phyloP scores from a whole-genome alignment of 2,888 invertebrate genomes.

The Netelia melanura region DNA sequence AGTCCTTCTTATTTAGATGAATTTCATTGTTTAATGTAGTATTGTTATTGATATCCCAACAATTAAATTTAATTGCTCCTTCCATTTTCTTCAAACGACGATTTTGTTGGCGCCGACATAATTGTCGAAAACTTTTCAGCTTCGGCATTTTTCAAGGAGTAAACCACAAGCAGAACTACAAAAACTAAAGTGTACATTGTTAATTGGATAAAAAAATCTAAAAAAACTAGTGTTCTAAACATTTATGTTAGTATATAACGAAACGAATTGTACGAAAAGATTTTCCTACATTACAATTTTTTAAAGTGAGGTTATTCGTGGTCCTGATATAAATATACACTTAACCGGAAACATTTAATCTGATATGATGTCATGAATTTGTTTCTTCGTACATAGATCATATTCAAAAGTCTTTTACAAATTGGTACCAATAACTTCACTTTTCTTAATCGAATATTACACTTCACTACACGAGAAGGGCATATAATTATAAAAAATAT shows the following conservation, averaged over 20 bases:
- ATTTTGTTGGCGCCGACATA: constrained; percentile 2
- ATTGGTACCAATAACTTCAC: no score
- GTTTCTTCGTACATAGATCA: no score
- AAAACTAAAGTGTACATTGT: neutral
- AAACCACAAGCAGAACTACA: neutral
- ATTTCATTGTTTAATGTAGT: neutral
- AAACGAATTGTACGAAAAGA: neutral
- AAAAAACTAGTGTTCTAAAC: neutral
- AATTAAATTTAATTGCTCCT: neutral
- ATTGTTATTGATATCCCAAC: neutral
- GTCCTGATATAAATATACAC: no score
- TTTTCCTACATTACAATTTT: neutral
- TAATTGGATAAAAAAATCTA: neutral
- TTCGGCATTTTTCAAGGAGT: neutral
- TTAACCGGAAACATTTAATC: no score
- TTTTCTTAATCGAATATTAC: no score
- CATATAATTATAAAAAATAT: no score
- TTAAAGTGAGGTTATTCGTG: neutral
- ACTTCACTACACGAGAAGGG: no score
- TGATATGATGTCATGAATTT: no score
- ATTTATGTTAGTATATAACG: neutral
- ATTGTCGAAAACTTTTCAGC: neutral
- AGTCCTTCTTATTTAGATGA: constrained; percentile 1
- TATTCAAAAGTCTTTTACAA: no score
- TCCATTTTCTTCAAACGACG: neutral